Base-by-base conservation (phyloP, 2,888 invertebrate genomes). In the Nomada flava region DNA sequence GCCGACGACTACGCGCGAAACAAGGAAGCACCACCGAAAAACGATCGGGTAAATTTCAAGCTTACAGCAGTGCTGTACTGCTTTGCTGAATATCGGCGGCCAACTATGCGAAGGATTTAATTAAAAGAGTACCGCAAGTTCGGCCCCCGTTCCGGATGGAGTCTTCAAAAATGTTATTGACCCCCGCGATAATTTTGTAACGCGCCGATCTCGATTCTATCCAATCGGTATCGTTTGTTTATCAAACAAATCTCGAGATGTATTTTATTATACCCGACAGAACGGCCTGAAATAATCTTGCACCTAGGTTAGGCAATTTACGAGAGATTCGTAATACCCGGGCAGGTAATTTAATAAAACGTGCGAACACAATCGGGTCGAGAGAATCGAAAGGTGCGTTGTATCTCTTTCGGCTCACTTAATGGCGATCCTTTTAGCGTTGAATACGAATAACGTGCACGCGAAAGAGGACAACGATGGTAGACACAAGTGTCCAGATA, bases 271-370 rank as follows among this genome's bases (percentile, higher is more conserved):
- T 67, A 29, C 4, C 3, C n/a, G 11, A 63, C 47, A 11, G 3
- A 26, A n/a, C n/a, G 2, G 5, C 7, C 7, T 29, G 9, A 0
- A 26, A 44, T 20, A 20, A 53, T 64, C 62, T 26, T 2, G 13
- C 50, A 26, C n/a, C 69, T 57, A 29, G 36, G 44, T 15, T 13
- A 11, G 13, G 68, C 50, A 52, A 86, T 78, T 86, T 84, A 69
- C 65, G 36, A 44, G 23, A 26, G 62, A 23, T 47, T 13, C 15
- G 0, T 79, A 85, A 87, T 85, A 74, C 15, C 36, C 47, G 76
- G 23, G 42, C 57, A 73, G 60, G 71, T 72, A 82, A 86, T 86
- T 84, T 64, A 70, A 23, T 60, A 52, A 88, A 80, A 80, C 74
- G 77, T 11, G 42, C 65, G 60, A 76, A 65, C 44, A 57, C 59